Base-by-base conservation (phyloP, 2,797 vertebrate genomes). In the Mormyrops attenuatus region DNA sequence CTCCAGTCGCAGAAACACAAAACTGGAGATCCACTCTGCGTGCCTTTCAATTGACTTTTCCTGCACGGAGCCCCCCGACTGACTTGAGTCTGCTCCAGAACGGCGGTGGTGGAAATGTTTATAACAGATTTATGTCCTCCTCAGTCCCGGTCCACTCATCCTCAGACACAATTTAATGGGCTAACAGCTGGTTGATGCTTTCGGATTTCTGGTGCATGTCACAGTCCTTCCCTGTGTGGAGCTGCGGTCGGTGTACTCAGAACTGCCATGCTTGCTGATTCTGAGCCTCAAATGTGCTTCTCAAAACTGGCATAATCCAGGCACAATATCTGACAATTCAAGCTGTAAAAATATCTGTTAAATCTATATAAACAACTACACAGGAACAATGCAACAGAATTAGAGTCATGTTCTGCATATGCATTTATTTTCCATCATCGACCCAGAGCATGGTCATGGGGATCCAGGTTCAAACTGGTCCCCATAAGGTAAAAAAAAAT, bases 111-210 rank as follows among this genome's bases (percentile, higher is more conserved):
- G 53, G 53, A 52, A 44, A 82, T 90, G 87, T 85, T 66, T 41
- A 88, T 55, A 88, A 34, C 87, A 88, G 73, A 85, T 60, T 47
- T 30, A 73, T 77, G 85, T 82, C 86, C 69, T 90, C 80, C 60
- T 88, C 82, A 73, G 85, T 73, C 88, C 80, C 82, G 60, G 57
- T 50, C 82, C 57, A 53, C 73, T 84, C 73, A 88, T 88, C 82
- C 80, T 90, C 88, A 88, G 55, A 88, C 85, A 73, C 55, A 73
- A 86, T 90, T 86, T 88, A 69, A 88, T 82, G 38, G 80, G 53
- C 52, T 57, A 87, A 87, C 85, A 87, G 85, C 85, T 87, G 85
- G 49, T 87, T 50, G 30, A 34, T 20, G 26, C 52, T 47, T 52
- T 50, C n/a, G n/a, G 82, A 15, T 85, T 85, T 85, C 47, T 22